phyloP scores from a whole-genome alignment of 2,888 invertebrate genomes.

The Agonopterix heracliana region DNA sequence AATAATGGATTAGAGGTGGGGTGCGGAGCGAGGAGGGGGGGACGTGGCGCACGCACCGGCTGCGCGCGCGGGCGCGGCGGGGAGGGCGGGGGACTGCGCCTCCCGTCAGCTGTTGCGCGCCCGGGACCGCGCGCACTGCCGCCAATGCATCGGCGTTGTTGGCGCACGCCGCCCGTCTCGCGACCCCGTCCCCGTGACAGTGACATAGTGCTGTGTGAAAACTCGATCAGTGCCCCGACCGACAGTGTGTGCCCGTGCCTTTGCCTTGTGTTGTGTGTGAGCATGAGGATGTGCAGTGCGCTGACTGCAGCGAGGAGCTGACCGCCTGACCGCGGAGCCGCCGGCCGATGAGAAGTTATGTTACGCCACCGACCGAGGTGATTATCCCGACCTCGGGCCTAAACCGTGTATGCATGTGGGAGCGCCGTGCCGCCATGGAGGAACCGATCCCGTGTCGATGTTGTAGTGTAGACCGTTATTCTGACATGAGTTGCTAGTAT shows the following conservation, averaged over 20 bases:
- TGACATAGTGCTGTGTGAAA: slow-evolving; percentile 44
- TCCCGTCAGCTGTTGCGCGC: slow-evolving; percentile 76
- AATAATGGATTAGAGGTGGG: slow-evolving; percentile 74
- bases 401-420: slow-evolving; percentile 58
- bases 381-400: slow-evolving; percentile 66
- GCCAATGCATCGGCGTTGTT: slow-evolving; percentile 71
- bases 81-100: slow-evolving; percentile 53
- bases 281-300: slow-evolving; percentile 50
- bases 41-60: slow-evolving; percentile 48
- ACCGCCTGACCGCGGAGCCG: slow-evolving; percentile 62
- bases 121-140: slow-evolving; percentile 63
- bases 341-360: slow-evolving; percentile 68
- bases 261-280: slow-evolving; percentile 20
- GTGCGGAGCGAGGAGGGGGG: slow-evolving; percentile 42
- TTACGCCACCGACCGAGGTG: slow-evolving; percentile 74
- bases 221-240: slow-evolving; percentile 19
- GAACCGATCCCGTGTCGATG: slow-evolving; percentile 22
- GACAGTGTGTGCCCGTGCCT: slow-evolving; percentile 16
- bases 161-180: slow-evolving; percentile 55
- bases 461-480: slow-evolving; percentile 27
- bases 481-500: slow-evolving; percentile 27
- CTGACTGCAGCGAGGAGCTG: slow-evolving; percentile 61
- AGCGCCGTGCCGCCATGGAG: slow-evolving; percentile 27
- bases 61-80: slow-evolving; percentile 39
- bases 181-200: slow-evolving; percentile 27